Conservation (phyloP, 2,797 vertebrate species). For the Catharus ustulatus region DNA sequence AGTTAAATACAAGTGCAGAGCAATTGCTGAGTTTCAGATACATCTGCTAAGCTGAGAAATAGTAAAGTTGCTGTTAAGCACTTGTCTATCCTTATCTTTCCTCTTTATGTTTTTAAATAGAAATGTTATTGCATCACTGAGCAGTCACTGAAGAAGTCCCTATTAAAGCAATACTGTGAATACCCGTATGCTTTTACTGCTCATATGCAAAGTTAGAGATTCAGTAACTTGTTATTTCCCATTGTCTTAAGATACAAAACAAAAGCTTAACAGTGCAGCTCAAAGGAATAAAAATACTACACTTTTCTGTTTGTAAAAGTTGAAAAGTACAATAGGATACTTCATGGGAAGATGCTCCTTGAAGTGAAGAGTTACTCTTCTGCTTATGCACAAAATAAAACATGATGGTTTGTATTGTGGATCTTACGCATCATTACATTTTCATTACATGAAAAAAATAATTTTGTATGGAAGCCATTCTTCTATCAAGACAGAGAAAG, state of each 20-base stretch:
- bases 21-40: neutral
- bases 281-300: neutral
- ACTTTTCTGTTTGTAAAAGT: neutral
- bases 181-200: neutral
- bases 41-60: neutral
- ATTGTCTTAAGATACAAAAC: neutral
- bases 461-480: neutral
- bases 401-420: slow-evolving; percentile 39
- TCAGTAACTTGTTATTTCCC: neutral
- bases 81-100: neutral
- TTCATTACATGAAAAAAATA: neutral
- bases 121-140: neutral
- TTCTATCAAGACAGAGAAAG: slow-evolving; percentile 30
- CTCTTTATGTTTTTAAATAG: neutral
- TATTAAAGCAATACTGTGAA: neutral
- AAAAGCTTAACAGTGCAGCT: neutral
- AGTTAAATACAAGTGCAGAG: neutral
- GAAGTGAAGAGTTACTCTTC: neutral
- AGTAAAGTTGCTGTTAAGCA: neutral
- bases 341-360: neutral
- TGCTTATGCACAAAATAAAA: neutral
- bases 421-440: neutral
- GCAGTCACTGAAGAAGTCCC: neutral
- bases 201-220: neutral
- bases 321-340: neutral